Evolutionary conservation across 2,113 vertebrate genomes (phyloP), one percentile per base, ranked within the genome.

Genomic region (Perca fluviatilis): DNA sequence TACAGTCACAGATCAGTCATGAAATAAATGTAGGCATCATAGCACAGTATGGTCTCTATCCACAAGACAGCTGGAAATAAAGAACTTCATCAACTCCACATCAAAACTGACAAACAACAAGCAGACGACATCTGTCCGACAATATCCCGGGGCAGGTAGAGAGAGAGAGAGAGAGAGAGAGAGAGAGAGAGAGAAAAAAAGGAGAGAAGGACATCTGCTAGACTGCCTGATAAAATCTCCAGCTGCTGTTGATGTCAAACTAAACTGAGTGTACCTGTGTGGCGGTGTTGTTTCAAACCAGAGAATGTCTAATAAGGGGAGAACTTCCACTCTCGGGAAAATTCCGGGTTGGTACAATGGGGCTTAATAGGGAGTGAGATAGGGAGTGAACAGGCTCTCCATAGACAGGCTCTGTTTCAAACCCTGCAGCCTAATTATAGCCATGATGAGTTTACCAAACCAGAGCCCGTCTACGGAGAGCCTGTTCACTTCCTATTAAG

Each of bases 141-240:
- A 67, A 36, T 83, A 79, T 77, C 74, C 87, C 36, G 23, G 77
- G 75, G 85, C 79, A 85, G 66, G 66, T 43, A 43, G 40, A 43
- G 10, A 40, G 40, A 10, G 40, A 40, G 33, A 33, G 33, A 6
- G 33, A 33, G 33, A 33, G 33, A 33, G 5, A 33, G 5, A 33
- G 33, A 33, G 33, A 33, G 33, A 33, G 33, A 33, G 33, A 33
- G 33, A 33, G 33, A 40, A 9, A 11, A 9, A 43, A 3, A 33
- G 1, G 11, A 43, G 40, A 80, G 68, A 71, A 68, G 58, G 79
- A 76, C 80, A 91, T 83, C 86, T 86, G 86, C 56, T 64, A 47
- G 49, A 72, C 71, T 58, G 63, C 46, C 60, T 68, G 86, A 88
- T 85, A 76, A 63, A 49, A 89, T 81, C 75, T 77, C 76, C 78